These are phyloP conservation scores for Fukomys damarensis DNA, from an alignment of 2,113 vertebrate genomes.

Conservation along the genomic window DNA sequence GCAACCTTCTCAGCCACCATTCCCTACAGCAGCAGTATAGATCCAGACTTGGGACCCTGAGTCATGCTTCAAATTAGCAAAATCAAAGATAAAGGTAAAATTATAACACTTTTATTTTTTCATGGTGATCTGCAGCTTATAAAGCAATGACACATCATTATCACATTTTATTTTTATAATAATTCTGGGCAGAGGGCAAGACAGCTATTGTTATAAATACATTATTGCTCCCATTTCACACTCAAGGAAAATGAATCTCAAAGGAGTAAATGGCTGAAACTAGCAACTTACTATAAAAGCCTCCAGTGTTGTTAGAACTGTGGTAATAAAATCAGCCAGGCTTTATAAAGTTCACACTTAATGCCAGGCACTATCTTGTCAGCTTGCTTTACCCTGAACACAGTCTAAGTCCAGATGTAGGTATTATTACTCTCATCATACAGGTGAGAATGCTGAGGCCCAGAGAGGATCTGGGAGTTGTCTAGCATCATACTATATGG, in stretches of 20 bases:
- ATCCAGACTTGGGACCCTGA: not conserved
- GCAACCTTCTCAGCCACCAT: not conserved
- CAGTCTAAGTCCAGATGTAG: not conserved
- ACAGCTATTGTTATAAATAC: not conserved
- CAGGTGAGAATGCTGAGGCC: not conserved
- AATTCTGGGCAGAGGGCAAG: not conserved
- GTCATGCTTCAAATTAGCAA: not conserved
- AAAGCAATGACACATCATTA: not conserved
- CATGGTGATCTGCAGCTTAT: not conserved
- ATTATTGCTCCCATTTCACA: not conserved
- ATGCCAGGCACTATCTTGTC: not conserved
- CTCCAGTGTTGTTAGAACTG: not conserved
- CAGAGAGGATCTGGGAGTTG: not conserved
- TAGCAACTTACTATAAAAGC: not conserved
- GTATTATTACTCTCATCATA: not conserved
- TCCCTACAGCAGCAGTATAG: not conserved
- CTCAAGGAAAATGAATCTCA: not conserved
- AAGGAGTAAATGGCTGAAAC: not conserved
- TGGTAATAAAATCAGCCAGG: not conserved
- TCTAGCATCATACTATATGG: not conserved
- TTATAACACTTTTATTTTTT: not conserved
- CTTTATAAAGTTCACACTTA: not conserved
- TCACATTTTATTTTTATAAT: not conserved
- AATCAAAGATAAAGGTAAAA: not conserved
- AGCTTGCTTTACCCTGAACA: not conserved